These are phyloP conservation scores for Cephus nigrinus DNA, from an alignment of 2,888 invertebrate genomes.

Conservation along the genomic window DNA sequence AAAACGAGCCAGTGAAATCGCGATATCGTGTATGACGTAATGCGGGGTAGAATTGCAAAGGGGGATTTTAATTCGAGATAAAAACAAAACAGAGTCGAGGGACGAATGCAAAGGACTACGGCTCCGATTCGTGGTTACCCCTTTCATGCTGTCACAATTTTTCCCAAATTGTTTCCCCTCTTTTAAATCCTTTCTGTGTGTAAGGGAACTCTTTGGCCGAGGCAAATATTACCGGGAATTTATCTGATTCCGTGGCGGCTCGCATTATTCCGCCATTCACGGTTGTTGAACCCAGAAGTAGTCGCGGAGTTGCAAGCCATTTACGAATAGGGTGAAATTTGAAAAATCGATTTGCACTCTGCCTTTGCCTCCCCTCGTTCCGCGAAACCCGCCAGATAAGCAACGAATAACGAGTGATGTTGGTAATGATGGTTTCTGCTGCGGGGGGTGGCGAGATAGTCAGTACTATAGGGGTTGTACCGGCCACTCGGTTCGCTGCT, in stretches of 20 bases:
- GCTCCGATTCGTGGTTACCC: neutral
- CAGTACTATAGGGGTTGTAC: conserved; percentile 29
- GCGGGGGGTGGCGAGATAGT: conserved; percentile 16
- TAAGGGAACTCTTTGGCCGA: neutral
- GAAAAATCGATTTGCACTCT: conserved; percentile 1
- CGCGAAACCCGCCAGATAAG: conserved; percentile 1
- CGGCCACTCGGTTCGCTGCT: conserved; percentile 39
- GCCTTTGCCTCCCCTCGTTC: neutral
- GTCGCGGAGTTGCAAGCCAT: neutral
- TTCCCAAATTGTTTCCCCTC: neutral
- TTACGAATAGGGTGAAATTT: neutral
- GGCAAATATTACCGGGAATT: neutral
- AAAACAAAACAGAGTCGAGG: conserved; percentile 22
- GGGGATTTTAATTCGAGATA: conserved; percentile 41
- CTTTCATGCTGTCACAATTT: neutral
- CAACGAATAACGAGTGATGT: conserved; percentile 15
- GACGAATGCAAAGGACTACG: neutral
- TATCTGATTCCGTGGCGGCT: neutral
- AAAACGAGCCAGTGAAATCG: neutral
- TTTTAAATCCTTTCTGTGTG: neutral
- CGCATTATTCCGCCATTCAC: neutral
- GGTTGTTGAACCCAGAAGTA: neutral
- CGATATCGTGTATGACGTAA: conserved; percentile 2
- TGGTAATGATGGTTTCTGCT: conserved; percentile 18
- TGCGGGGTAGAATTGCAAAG: neutral